Percentiles rank a stretch among this genome's conserved stretches.
Conservation (phyloP, 2,888 invertebrate genomes). For the Leistus spinibarbis region DNA sequence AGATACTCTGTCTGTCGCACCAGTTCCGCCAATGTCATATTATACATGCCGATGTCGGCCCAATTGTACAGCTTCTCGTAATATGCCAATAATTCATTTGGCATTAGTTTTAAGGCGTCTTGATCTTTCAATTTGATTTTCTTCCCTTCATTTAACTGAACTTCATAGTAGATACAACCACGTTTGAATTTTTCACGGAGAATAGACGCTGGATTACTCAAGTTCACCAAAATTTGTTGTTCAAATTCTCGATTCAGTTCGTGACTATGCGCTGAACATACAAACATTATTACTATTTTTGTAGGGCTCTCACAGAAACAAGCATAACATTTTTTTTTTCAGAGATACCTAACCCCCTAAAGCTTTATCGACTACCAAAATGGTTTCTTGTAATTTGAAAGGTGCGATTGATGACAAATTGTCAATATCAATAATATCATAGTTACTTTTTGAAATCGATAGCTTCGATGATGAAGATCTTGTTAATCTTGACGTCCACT, state of each 20-base stretch:
- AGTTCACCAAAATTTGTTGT: background rate
- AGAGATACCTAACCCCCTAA: too few relatives aligned
- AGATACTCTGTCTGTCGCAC: background rate
- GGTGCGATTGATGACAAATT: too few relatives aligned
- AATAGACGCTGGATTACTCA: background rate
- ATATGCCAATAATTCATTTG: background rate
- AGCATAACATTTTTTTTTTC: too few relatives aligned
- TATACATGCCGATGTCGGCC: background rate
- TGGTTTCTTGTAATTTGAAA: too few relatives aligned
- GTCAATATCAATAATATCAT: too few relatives aligned
- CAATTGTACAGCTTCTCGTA: background rate
- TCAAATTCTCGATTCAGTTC: background rate
- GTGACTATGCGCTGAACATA: background rate
- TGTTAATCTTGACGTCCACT: too few relatives aligned
- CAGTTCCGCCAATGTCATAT: background rate
- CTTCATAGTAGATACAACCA: background rate
- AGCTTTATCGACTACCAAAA: too few relatives aligned
- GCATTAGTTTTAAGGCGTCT: background rate
- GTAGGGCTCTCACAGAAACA: too few relatives aligned
- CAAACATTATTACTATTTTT: background rate
- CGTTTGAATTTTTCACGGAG: background rate
- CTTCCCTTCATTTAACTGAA: background rate
- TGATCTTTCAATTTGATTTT: background rate
- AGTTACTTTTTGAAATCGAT: too few relatives aligned
- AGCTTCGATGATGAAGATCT: too few relatives aligned